Percentiles rank a stretch among this genome's conserved stretches.
Evolutionary conservation across 2,113 vertebrate species (phyloP).

Genomic region (Acrocephalus kingi): DNA sequence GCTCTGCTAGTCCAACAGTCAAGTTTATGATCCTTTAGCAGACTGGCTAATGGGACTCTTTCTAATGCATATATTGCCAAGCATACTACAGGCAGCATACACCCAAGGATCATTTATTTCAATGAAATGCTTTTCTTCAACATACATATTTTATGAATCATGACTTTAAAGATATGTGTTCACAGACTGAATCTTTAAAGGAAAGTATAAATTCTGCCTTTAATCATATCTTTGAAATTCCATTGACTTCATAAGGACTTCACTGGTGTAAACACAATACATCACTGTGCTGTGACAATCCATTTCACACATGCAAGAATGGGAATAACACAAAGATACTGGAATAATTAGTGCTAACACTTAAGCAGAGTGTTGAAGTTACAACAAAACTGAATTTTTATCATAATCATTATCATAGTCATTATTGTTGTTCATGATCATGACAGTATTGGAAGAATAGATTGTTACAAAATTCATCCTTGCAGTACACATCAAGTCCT

Average conservation of each 20-base stretch:
- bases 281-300: background rate
- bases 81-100: background rate
- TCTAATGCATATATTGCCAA: background rate
- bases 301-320: background rate
- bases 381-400: background rate
- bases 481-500: background rate
- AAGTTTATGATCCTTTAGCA: background rate
- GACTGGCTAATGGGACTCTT: background rate
- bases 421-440: background rate
- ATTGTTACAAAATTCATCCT: background rate
- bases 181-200: background rate
- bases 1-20: background rate
- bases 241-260: background rate
- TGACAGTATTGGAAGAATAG: background rate
- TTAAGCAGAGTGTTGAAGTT: background rate
- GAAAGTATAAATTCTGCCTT: background rate
- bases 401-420: background rate
- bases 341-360: background rate
- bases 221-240: background rate
- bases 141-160: background rate
- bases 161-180: background rate
- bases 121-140: background rate
- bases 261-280: background rate
- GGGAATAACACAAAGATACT: background rate
- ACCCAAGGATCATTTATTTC: constrained; percentile 21